Evolutionary conservation across 2,888 invertebrate species (phyloP), one percentile per base, ranked within the genome.

Genomic region (Corbicula japonica): DNA sequence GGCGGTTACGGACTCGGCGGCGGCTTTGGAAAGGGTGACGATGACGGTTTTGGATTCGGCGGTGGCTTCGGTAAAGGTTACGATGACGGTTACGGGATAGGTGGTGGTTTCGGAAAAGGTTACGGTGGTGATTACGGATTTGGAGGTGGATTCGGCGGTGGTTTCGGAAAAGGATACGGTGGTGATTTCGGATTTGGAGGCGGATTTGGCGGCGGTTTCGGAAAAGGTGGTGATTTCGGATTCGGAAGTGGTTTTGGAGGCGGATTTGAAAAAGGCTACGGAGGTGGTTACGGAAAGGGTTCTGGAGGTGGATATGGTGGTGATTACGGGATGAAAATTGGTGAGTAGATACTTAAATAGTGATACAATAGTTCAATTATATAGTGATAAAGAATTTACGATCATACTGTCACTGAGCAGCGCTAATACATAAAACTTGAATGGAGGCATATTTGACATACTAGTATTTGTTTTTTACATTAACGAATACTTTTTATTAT

Each of bases 251-350:
- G 28, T 23, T 26, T 18, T 56, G 2, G 34, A 18, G 21, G 34
- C 15, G n/a, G n/a, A 34, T 34, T 1, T 48, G 8, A 6, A 15
- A n/a, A 5, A 6, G 48, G 8, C n/a, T 48, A 35, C 32, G 46
- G 46, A 10, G 21, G 28, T n/a, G 58, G 58, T 1, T 0, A 44
- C 26, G 56, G 46, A 1, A 38, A 28, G 23, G 21, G 28, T 0
- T 35, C n/a, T n/a, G 71, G 61, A 8, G 26, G 26, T 4, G 50
- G 52, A 6, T 34, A 34, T 38, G 69, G 58, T 26, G 8, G 18
- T 23, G 26, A 30, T 54, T 58, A 58, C 44, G 44, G 46, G n/a
- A 44, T 46, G n/a, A 34, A 50, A 65, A 50, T 34, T 50, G 44
- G 63, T 48, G 21, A 63, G 34, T 28, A 32, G 10, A 56, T 28